A percentile compares a stretch with the other conserved stretches of the same genome.
These are phyloP conservation scores for Cylindroiulus punctatus DNA, from an alignment of 2,888 invertebrate genomes.

Conservation along the genomic window DNA sequence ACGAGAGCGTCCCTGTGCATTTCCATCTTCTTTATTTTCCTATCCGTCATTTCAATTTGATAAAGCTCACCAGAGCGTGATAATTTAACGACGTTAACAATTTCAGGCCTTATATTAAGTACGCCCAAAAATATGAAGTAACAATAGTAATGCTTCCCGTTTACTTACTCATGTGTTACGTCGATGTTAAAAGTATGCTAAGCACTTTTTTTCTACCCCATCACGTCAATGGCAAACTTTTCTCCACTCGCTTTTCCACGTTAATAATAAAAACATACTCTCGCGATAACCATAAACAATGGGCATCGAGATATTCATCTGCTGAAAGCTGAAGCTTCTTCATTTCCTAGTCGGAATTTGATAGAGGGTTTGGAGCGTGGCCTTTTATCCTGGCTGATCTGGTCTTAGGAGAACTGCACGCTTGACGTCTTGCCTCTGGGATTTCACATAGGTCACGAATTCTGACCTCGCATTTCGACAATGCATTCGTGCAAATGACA, in stretches of 20 bases:
- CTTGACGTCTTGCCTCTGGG: not conserved
- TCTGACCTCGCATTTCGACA: not conserved
- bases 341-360: conserved; percentile 25
- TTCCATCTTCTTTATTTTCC: conserved; percentile 31
- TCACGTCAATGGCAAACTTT: conserved; percentile 25
- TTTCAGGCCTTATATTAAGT: conserved; percentile 31
- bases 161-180: conserved; percentile 34
- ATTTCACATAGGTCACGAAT: not conserved
- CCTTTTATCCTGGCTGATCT: not conserved
- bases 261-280: conserved; percentile 12
- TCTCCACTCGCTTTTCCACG: not conserved
- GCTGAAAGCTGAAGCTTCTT: not conserved
- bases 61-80: conserved; percentile 48
- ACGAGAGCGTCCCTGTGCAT: not conserved
- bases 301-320: conserved; percentile 3
- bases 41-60: conserved; percentile 46
- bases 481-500: not conserved
- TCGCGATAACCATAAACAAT: conserved; percentile 21
- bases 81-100: conserved; percentile 51
- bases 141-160: conserved; percentile 38
- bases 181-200: conserved; percentile 34
- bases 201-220: conserved; percentile 2
- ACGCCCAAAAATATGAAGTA: conserved; percentile 42
- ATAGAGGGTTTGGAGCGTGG: not conserved
- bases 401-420: not conserved